Percentiles rank a stretch among this genome's conserved stretches.
Conservation (phyloP, 64 coral and sea anemone species). For the Porites lutea region DNA sequence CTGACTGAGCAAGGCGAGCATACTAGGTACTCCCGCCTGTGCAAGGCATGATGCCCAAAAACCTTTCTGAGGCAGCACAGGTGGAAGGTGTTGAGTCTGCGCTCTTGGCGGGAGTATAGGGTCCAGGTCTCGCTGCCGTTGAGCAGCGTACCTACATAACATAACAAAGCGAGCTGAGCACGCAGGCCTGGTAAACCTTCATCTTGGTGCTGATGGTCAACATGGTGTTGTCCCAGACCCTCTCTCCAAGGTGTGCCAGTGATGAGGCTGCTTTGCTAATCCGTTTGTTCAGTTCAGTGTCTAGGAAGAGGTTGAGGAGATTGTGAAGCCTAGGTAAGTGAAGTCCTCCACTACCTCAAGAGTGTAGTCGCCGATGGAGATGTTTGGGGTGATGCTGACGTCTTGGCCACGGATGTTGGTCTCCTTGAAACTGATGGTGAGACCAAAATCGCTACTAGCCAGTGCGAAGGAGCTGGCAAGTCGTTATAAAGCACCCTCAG, state of each 20-base stretch:
- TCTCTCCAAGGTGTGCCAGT: background rate
- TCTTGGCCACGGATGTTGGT: constrained; percentile 34
- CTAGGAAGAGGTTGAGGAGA: background rate
- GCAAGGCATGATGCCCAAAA: too few species aligned
- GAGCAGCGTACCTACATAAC: too few species aligned
- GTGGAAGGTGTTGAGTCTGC: too few species aligned
- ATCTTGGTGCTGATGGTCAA: too few species aligned
- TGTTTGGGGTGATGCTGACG: background rate
- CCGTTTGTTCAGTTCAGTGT: background rate
- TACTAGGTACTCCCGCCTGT: too few species aligned
- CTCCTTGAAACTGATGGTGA: constrained; percentile 43
- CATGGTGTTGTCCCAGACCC: background rate
- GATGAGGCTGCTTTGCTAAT: background rate
- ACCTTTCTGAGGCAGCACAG: too few species aligned
- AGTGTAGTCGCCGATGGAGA: background rate
- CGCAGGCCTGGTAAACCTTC: too few species aligned
- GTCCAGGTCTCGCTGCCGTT: too few species aligned
- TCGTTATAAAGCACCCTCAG: background rate
- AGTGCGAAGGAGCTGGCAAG: background rate
- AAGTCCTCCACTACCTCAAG: background rate
- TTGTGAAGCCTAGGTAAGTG: background rate
- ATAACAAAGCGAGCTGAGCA: too few species aligned
- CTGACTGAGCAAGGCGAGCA: too few species aligned
- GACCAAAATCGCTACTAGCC: background rate
- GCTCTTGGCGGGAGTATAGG: too few species aligned